Evolutionary conservation across 1,140 invertebrate genomes (phyloP), one percentile per base, ranked within the genome.

Genomic region (Drosophila prosaltans): DNA sequence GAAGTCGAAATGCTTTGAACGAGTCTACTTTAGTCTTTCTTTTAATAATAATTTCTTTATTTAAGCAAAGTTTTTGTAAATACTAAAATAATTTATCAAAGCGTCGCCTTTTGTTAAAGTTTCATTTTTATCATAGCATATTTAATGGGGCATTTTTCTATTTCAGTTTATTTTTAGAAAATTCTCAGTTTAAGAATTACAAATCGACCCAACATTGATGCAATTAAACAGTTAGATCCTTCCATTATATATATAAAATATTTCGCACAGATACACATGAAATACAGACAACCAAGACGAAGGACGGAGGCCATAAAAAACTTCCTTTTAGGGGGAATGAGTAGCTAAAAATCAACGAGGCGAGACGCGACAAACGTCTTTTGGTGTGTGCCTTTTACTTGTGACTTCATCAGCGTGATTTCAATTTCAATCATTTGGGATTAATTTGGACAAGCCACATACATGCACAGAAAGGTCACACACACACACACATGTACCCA

Each of bases 351-450:
- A 62, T 43, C 70, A 83, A 83, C 74, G 73, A 86, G 62, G 65
- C 72, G 74, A 78, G 70, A 80, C 78, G 68, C 55, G 60, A 26
- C 73, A 61, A 72, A 57, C 59, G 28, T 39, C 62, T 36, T 39
- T 39, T 40, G 61, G 32, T 6, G 28, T 61, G 73, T 36, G 16
- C 65, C 76, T 51, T 73, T 72, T 61, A 69, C 74, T 80, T 69
- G 75, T 32, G 67, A 58, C 67, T 83, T 86, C 74, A 86, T 74
- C 83, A 88, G 67, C 69, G 68, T 59, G 68, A 83, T 78, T 89
- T 89, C 84, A 89, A 81, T 89, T 83, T 89, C 84, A 89, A 89
- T 89, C 84, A 90, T 84, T 81, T 78, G 84, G 84, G 84, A 89
- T 89, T 89, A 89, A 89, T 89, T 89, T 89, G 71, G 72, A 48